Evolutionary conservation across 2,113 vertebrate genomes (phyloP).

Genomic region (Herpailurus yagouaroundi): DNA sequence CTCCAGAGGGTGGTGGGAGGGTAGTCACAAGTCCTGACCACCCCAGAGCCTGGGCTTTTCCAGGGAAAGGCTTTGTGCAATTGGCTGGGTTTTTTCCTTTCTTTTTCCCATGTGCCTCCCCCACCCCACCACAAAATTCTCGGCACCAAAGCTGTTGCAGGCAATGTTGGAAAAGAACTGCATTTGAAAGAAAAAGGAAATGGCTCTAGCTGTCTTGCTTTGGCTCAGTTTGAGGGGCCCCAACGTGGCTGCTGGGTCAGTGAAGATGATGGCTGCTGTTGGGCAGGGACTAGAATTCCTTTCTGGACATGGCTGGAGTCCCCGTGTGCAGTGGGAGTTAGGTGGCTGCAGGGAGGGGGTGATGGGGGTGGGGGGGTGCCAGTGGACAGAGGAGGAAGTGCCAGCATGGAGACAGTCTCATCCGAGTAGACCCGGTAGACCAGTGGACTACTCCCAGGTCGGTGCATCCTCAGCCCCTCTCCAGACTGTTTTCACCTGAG

Average conservation of each 20-base stretch:
- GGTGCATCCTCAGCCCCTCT: not conserved
- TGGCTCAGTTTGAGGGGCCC: not conserved
- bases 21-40: not conserved
- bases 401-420: too few species aligned
- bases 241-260: not conserved
- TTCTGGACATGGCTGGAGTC: not conserved
- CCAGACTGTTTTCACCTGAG: not conserved
- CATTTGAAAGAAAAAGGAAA: conserved; percentile 67
- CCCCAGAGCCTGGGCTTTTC: conserved; percentile 12
- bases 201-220: conserved; percentile 27
- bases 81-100: not conserved
- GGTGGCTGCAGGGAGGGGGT: too few species aligned
- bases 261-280: not conserved
- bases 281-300: not conserved
- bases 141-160: conserved; percentile 73
- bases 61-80: conserved; percentile 46
- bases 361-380: not conserved
- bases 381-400: not conserved
- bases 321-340: not conserved
- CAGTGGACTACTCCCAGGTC: not conserved
- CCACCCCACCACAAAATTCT: not conserved
- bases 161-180: conserved; percentile 69
- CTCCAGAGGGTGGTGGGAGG: not conserved
- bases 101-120: conserved; percentile 42
- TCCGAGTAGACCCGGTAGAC: not conserved